phyloP scores from a whole-genome alignment of 2,113 vertebrate species.

The Esox niger region DNA sequence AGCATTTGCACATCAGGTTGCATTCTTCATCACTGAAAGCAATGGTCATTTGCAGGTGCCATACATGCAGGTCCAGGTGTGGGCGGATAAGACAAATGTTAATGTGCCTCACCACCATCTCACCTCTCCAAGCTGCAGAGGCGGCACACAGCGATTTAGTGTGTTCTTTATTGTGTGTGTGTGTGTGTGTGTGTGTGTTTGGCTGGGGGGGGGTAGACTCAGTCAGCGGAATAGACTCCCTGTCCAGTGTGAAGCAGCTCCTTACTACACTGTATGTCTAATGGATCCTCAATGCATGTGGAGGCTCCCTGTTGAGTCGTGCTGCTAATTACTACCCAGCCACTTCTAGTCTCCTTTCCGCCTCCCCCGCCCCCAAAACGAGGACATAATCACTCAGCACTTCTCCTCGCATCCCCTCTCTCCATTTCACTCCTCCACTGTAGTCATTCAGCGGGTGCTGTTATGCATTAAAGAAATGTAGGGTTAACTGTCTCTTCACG shows the following conservation, averaged over 20 bases:
- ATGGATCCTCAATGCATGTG: slow-evolving; percentile 52
- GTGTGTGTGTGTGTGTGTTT: slow-evolving; percentile 24
- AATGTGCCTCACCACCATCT: not conserved
- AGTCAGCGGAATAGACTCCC: slow-evolving; percentile 52
- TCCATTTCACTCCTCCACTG: not conserved
- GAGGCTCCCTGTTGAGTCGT: slow-evolving; percentile 46
- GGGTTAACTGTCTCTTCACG: slow-evolving; percentile 6
- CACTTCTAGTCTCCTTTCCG: slow-evolving; percentile 38
- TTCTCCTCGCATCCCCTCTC: not conserved
- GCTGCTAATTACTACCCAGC: slow-evolving; percentile 60
- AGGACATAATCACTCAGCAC: slow-evolving; percentile 31
- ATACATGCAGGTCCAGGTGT: not conserved
- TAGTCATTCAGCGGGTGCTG: no score
- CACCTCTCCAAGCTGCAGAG: slow-evolving; percentile 14
- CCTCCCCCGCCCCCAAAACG: slow-evolving; percentile 15
- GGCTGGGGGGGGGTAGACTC: slow-evolving; percentile 17
- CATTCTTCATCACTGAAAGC: not conserved
- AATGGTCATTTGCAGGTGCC: not conserved
- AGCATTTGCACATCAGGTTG: not conserved
- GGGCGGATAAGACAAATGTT: not conserved
- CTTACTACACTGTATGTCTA: slow-evolving; percentile 54
- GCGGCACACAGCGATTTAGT: slow-evolving; percentile 51
- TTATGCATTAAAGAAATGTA: no score
- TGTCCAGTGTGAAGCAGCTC: not conserved
- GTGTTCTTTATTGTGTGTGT: slow-evolving; percentile 35